A percentile compares a stretch with the other conserved stretches of the same genome.
Evolutionary conservation across 2,888 invertebrate genomes (phyloP).

Genomic region (Megastigmus dorsalis): DNA sequence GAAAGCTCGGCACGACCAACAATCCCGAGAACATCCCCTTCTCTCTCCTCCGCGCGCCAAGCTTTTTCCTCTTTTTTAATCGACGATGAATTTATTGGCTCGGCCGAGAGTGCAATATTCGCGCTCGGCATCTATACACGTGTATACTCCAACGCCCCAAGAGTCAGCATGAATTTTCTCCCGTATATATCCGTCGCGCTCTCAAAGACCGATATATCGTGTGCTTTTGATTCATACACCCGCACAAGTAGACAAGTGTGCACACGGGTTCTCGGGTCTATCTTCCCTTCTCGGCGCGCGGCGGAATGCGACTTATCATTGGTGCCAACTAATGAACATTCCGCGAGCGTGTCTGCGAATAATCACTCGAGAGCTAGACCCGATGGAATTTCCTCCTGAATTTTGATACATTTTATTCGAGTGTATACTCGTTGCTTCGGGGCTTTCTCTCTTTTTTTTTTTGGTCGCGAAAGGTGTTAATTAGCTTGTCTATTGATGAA

Average conservation of each 20-base stretch:
- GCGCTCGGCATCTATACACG: background rate
- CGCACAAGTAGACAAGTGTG: background rate
- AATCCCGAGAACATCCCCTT: constrained; percentile 5
- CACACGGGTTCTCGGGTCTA: no score
- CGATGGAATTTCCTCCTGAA: no score
- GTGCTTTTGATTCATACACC: background rate
- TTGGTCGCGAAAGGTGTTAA: no score
- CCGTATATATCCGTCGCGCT: background rate
- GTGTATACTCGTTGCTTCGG: no score
- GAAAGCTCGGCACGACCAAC: no score
- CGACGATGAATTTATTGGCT: background rate
- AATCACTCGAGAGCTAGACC: no score
- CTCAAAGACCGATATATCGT: constrained; percentile 20
- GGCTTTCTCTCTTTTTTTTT: no score
- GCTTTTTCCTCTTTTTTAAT: background rate
- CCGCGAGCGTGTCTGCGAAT: background rate
- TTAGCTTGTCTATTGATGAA: no score
- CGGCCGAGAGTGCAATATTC: no score
- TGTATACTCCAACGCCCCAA: background rate
- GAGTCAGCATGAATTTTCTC: constrained; percentile 39
- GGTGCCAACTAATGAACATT: constrained; percentile 60
- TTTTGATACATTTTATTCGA: no score
- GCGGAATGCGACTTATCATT: constrained; percentile 63
- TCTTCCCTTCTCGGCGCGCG: background rate
- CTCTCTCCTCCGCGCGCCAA: no score